phyloP scores from a whole-genome alignment of 2,888 invertebrate species.

The Atherix ibis region DNA sequence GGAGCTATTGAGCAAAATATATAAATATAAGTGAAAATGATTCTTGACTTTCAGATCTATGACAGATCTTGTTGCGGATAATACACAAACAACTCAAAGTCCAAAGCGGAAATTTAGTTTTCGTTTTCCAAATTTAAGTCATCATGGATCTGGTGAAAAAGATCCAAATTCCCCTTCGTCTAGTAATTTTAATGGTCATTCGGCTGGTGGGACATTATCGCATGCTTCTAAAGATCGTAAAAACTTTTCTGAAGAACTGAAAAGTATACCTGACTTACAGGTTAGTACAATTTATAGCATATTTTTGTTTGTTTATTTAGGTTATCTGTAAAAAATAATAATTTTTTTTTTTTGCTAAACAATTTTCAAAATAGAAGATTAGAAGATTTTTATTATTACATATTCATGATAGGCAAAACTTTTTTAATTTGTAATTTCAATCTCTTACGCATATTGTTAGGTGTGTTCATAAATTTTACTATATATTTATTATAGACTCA shows the following conservation, averaged over 20 bases:
- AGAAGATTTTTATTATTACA: too few species aligned
- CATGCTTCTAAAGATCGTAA: constrained; percentile 37
- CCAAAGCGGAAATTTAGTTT: constrained; percentile 66
- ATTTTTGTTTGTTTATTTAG: constrained; percentile 1
- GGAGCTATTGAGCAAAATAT: too few species aligned
- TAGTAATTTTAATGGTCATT: too few species aligned
- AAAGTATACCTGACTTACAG: constrained; percentile 74
- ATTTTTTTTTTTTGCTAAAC: constrained; percentile 1
- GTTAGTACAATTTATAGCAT: constrained; percentile 34
- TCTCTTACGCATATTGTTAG: too few species aligned
- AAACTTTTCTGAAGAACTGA: constrained; percentile 81
- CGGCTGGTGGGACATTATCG: constrained; percentile 27
- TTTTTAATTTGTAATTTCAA: too few species aligned
- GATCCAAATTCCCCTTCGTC: constrained; percentile 12
- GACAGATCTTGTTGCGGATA: constrained; percentile 42
- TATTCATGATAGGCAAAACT: too few species aligned
- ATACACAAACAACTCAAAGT: constrained; percentile 41
- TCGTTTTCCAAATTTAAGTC: constrained; percentile 42
- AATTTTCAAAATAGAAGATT: too few species aligned
- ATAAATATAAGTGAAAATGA: too few species aligned
- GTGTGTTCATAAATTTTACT: too few species aligned
- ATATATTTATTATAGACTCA: too few species aligned
- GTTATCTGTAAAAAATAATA: constrained; percentile 1
- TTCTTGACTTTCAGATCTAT: constrained; percentile 40
- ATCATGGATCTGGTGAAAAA: constrained; percentile 15